Percentiles rank a stretch among this genome's conserved stretches.
These are phyloP conservation scores for Dysidea cf. avara DNA, from an alignment of 37 sponge, comb jelly and placozoan genomes.

Conservation along the genomic window DNA sequence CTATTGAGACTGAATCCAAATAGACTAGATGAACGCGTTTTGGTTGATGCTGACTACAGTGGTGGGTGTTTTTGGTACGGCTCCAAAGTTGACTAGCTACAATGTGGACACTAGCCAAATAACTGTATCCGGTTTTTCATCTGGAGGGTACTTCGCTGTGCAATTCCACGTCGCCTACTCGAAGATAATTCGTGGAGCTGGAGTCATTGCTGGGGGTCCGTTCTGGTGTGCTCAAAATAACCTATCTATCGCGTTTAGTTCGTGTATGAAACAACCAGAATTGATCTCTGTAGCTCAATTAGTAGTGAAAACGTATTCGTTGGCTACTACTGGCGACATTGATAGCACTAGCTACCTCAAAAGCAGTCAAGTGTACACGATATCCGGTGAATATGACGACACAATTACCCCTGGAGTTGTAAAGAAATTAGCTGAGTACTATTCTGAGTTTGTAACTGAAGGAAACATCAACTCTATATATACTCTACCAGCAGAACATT, in stretches of 20 bases:
- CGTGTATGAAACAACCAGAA: slow-evolving; percentile 53
- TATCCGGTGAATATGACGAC: slow-evolving; percentile 65
- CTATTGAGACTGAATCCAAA: no score
- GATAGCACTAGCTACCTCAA: slow-evolving; percentile 39
- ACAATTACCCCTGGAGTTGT: slow-evolving; percentile 65
- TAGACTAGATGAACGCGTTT: no score
- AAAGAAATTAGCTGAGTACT: slow-evolving; percentile 55
- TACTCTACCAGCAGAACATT: slow-evolving; percentile 64
- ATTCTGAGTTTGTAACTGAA: slow-evolving; percentile 24
- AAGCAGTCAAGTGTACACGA: slow-evolving; percentile 46
- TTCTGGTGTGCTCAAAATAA: slow-evolving; percentile 41
- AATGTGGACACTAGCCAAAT: slow-evolving; percentile 39
- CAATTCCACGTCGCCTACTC: slow-evolving; percentile 88
- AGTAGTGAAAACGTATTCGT: slow-evolving; percentile 45
- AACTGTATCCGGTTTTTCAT: slow-evolving; percentile 82
- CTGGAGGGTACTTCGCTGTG: slow-evolving; percentile 80
- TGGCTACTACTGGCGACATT: slow-evolving; percentile 44
- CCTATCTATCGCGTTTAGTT: slow-evolving; percentile 30
- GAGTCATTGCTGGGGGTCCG: slow-evolving; percentile 76
- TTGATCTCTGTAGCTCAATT: slow-evolving; percentile 56
- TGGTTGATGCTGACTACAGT: no score
- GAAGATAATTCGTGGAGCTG: slow-evolving; percentile 61
- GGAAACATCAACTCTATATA: slow-evolving; percentile 25
- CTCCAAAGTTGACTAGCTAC: slow-evolving; percentile 12
- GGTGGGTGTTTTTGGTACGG: no score